Base-by-base conservation (phyloP, 2,797 vertebrate genomes). In the Telmatherina bonti region DNA sequence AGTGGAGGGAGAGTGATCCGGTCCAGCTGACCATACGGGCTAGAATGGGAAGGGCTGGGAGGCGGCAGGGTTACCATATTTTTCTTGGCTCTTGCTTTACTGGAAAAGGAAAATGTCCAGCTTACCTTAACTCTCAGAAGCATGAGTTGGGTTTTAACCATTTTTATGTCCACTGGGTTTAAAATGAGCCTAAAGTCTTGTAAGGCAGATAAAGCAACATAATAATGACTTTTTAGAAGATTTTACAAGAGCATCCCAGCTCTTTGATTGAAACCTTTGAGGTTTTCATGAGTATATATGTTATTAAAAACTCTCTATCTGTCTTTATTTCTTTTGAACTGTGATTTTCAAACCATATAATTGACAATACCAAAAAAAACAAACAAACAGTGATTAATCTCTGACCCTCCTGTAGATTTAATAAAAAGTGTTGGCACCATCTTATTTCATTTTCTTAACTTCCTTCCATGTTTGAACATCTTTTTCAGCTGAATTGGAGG, bases 71-170 rank as follows among this genome's bases (percentile, higher is more conserved):
- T 12, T 29, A 30, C 36, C 0, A 16, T 78, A 71, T 85, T 76
- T 89, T 86, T 86, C 63, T 90, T 87, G 82, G 76, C 76, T 78
- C 74, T 65, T 79, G 65, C 7, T 45, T 76, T 27, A 56, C 74
- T 47, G 70, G 61, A 67, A 81, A 79, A 43, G 53, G 72, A 79
- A 71, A 85, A 79, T 71, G 2, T 71, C 68, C 62, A 47, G 70
- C 74, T 70, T 12, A 0, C 69, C 81, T 76, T 52, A 35, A 38
- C 35, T 8, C 35, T 18, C 52, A 61, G 31, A 70, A 11, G 15
- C 0, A 2, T 8, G 18, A 36, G 55, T 18, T 16, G 29, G 16
- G 30, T 61, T 67, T 53, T 12, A 43, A 43, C 27, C 20, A 35
- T 51, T 30, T 22, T 7, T 26, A 55, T 22, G n/a, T 45, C 33